Percentiles rank a stretch among this genome's conserved stretches.
Evolutionary conservation across 2,797 vertebrate genomes (phyloP).

Genomic region (Darevskia mixta): DNA sequence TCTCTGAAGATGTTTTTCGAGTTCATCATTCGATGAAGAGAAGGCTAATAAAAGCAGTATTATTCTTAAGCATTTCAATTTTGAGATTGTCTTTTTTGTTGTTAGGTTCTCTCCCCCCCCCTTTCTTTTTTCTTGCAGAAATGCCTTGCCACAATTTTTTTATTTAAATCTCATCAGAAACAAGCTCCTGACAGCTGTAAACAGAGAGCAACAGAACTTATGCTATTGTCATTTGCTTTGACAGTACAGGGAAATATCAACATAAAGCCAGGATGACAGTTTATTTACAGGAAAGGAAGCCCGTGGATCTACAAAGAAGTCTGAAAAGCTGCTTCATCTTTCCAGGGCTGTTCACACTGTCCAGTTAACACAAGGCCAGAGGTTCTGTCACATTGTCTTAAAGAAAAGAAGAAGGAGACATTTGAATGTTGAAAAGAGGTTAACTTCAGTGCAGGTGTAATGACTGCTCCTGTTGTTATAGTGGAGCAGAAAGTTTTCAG

Average conservation of each 20-base stretch:
- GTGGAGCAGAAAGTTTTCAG: background rate
- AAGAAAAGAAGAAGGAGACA: conserved; percentile 10
- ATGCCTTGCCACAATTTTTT: background rate
- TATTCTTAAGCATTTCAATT: background rate
- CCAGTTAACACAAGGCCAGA: background rate
- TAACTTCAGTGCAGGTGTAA: background rate
- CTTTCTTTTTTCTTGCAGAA: conserved; percentile 25
- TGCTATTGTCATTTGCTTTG: conserved; percentile 30
- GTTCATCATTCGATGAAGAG: conserved; percentile 14
- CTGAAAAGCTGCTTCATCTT: conserved; percentile 40
- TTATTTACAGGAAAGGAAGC: conserved; percentile 42
- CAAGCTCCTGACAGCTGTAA: conserved; percentile 28
- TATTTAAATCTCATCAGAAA: conserved; percentile 52
- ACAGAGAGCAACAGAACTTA: conserved; percentile 39
- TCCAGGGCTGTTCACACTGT: conserved; percentile 8
- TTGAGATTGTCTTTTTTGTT: conserved; percentile 13
- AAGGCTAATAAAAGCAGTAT: background rate
- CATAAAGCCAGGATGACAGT: conserved; percentile 43
- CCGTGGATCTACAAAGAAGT: background rate
- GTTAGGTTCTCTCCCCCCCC: background rate
- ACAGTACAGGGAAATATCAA: conserved; percentile 32
- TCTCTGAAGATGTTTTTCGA: background rate
- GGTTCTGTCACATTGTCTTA: conserved; percentile 19
- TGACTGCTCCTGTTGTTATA: background rate
- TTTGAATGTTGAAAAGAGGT: background rate